Evolutionary conservation across 2,113 vertebrate genomes (phyloP).

Genomic region (Phaethornis superciliosus): DNA sequence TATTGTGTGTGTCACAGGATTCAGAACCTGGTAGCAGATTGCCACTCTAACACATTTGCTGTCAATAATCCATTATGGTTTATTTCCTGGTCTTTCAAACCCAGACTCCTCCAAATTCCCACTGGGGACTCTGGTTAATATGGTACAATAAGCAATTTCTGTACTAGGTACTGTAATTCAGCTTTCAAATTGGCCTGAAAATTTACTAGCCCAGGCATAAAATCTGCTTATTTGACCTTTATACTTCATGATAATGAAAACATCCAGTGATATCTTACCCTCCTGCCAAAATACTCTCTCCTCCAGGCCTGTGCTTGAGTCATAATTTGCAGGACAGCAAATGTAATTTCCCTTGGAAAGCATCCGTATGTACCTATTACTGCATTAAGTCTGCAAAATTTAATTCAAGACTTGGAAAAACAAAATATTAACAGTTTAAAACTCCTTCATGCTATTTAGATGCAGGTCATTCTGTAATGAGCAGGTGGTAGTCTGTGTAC

Average conservation of each 20-base stretch:
- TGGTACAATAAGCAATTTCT: not conserved
- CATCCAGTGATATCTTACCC: not conserved
- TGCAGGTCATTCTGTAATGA: not conserved
- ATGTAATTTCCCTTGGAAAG: not conserved
- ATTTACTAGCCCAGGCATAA: constrained; percentile 12
- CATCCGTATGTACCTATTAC: not conserved
- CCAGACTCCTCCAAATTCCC: not conserved
- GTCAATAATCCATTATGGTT: not conserved
- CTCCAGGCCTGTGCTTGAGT: not conserved
- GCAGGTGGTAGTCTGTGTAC: not conserved
- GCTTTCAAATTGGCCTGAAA: constrained; percentile 27
- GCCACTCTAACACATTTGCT: not conserved
- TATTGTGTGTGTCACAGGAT: too few species aligned
- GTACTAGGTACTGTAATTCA: not conserved
- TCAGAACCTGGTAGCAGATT: not conserved
- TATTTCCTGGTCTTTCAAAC: not conserved
- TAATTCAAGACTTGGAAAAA: not conserved
- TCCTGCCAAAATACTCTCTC: not conserved
- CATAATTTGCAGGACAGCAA: not conserved
- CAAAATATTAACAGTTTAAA: not conserved
- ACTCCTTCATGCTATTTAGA: not conserved
- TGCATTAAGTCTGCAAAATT: not conserved
- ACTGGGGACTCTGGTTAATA: not conserved
- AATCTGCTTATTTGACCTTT: constrained; percentile 5
- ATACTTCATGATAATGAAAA: not conserved